phyloP scores from a whole-genome alignment of 2,797 vertebrate genomes.

The Gymnopithys bicolor region DNA sequence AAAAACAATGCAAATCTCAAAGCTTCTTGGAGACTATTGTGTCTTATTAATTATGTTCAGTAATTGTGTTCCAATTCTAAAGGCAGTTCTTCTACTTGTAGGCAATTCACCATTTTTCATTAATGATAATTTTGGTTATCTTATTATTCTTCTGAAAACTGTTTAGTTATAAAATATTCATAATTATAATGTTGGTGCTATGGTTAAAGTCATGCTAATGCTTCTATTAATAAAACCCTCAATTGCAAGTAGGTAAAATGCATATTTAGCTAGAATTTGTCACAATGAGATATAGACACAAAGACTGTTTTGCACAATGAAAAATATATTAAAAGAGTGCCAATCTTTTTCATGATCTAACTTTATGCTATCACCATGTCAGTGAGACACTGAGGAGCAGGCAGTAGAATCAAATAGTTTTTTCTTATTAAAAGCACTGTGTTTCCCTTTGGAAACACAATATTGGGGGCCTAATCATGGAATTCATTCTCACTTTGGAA shows the following conservation, averaged over 20 bases:
- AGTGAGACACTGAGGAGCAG: not conserved
- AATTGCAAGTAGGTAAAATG: not conserved
- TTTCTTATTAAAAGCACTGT: not conserved
- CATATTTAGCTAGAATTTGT: not conserved
- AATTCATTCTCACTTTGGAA: not conserved
- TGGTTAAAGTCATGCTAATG: slow-evolving; percentile 16
- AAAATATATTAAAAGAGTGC: not conserved
- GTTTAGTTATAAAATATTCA: slow-evolving; percentile 1
- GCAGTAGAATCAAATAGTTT: not conserved
- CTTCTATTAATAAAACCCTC: slow-evolving; percentile 12
- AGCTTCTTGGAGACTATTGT: slow-evolving; percentile 10
- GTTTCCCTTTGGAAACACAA: not conserved
- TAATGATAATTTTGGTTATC: slow-evolving; percentile 20
- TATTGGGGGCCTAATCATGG: not conserved
- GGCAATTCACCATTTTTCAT: not conserved
- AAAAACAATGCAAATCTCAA: slow-evolving; percentile 53
- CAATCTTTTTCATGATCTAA: not conserved
- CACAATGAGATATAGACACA: not conserved
- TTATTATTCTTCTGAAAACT: slow-evolving; percentile 34
- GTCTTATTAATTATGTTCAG: slow-evolving; percentile 65
- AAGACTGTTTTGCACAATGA: not conserved
- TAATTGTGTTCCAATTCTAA: slow-evolving; percentile 26
- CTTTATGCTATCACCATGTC: not conserved
- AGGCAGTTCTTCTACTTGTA: slow-evolving; percentile 7
- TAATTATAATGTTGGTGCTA: not conserved